phyloP scores from a whole-genome alignment of 2,888 invertebrate species.

The Neoascia interrupta region DNA sequence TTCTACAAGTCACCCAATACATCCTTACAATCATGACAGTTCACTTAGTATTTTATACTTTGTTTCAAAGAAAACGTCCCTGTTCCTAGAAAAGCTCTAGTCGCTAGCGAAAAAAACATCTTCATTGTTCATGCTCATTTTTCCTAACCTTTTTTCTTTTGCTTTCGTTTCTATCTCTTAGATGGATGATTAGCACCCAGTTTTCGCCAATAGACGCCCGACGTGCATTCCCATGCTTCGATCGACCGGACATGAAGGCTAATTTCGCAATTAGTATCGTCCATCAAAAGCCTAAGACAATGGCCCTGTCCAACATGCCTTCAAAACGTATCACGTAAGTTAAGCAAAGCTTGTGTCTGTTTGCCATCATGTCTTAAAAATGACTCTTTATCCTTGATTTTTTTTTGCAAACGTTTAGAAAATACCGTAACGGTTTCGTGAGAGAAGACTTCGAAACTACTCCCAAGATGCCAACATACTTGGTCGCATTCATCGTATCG shows the following conservation, averaged over 20 bases:
- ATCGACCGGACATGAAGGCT: slow-evolving; percentile 91
- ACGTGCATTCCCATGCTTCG: slow-evolving; percentile 92
- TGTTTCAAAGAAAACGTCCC: no score
- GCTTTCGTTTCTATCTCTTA: no score
- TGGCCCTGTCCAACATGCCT: slow-evolving; percentile 85
- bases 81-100: no score
- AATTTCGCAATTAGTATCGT: slow-evolving; percentile 86
- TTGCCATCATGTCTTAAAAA: background rate
- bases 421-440: slow-evolving; percentile 81
- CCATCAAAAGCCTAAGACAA: slow-evolving; percentile 80
- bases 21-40: no score
- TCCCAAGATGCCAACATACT: slow-evolving; percentile 88
- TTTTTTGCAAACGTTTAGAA: slow-evolving; percentile 54
- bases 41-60: no score
- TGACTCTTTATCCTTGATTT: background rate
- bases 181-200: slow-evolving; percentile 89
- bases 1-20: no score
- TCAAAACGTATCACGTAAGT: slow-evolving; percentile 74
- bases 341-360: no score
- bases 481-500: slow-evolving; percentile 84
- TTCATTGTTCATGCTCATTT: no score
- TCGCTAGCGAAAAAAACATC: no score
- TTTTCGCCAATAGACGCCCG: slow-evolving; percentile 90
- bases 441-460: slow-evolving; percentile 84
- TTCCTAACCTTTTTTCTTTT: no score